These are phyloP conservation scores for Harpagus bidentatus DNA, from an alignment of 2,113 vertebrate species.

Conservation along the genomic window DNA sequence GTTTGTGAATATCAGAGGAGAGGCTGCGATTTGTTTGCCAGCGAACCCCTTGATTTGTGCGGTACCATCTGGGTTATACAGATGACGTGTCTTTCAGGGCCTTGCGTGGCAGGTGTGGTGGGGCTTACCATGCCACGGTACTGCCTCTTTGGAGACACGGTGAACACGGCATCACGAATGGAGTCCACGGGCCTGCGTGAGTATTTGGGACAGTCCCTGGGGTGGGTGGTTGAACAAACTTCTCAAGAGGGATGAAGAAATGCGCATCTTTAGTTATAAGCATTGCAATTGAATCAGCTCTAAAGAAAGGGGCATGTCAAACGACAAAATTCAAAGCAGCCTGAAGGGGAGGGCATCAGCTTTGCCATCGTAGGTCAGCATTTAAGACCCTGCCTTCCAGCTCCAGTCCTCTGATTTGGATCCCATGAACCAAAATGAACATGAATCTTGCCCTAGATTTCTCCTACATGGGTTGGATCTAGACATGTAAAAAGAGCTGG, in stretches of 20 bases:
- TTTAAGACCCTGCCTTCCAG: not conserved
- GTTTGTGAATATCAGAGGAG: not conserved
- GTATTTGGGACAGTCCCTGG: not conserved
- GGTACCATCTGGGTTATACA: accelerated
- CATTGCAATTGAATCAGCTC: not conserved
- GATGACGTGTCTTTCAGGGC: conserved; percentile 64
- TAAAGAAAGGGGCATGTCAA: not conserved
- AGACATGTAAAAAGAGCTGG: not conserved
- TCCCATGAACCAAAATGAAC: not conserved
- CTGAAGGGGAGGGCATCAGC: not conserved
- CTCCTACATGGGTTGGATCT: not conserved
- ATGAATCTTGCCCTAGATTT: not conserved
- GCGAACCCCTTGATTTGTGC: not conserved
- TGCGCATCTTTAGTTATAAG: not conserved
- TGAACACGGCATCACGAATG: conserved; percentile 90
- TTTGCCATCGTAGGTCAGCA: not conserved
- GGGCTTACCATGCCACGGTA: conserved; percentile 92
- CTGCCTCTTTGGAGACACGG: conserved; percentile 93
- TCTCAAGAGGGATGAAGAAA: not conserved
- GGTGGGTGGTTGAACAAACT: not conserved
- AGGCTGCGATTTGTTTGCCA: not conserved
- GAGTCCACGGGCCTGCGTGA: conserved; percentile 91
- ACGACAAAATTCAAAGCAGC: not conserved
- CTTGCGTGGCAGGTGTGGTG: conserved; percentile 87
- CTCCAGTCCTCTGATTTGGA: not conserved